phyloP scores from a whole-genome alignment of 2,113 vertebrate genomes.

The Cyprinodon tularosa region DNA sequence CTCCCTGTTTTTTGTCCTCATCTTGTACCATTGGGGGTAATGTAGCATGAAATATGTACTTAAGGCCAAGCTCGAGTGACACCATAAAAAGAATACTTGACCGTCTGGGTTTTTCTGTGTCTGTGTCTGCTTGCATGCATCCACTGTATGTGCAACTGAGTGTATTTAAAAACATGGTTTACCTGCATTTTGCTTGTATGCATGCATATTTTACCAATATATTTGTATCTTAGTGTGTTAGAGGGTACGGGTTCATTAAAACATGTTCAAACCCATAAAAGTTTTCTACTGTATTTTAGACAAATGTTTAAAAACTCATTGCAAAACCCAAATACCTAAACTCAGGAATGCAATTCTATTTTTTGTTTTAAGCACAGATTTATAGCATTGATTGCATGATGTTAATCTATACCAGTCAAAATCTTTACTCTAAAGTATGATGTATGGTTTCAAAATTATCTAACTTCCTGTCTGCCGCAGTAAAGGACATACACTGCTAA shows the following conservation, averaged over 20 bases:
- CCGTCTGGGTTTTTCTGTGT: constrained; percentile 29
- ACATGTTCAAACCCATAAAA: no score
- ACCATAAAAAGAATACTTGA: constrained; percentile 51
- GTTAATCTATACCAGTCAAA: no score
- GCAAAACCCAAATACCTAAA: no score
- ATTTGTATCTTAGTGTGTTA: background rate
- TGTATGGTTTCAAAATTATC: no score
- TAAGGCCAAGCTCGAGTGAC: constrained; percentile 65
- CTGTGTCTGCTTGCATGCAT: background rate
- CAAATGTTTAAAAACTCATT: no score
- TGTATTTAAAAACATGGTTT: background rate
- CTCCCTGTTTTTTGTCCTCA: constrained; percentile 36
- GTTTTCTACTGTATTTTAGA: no score
- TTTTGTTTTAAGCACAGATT: no score
- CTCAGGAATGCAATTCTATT: no score
- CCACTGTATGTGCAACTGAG: background rate
- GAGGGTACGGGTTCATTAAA: background rate
- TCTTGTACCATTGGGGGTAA: constrained; percentile 58
- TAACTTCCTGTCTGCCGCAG: no score
- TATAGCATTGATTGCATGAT: no score
- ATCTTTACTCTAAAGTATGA: no score
- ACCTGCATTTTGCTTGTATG: background rate
- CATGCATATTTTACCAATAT: background rate
- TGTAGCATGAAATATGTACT: constrained; percentile 76
- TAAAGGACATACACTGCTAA: no score